Evolutionary conservation across 2,113 vertebrate species (phyloP), one percentile per base, ranked within the genome.

Genomic region (Scopus umbretta): DNA sequence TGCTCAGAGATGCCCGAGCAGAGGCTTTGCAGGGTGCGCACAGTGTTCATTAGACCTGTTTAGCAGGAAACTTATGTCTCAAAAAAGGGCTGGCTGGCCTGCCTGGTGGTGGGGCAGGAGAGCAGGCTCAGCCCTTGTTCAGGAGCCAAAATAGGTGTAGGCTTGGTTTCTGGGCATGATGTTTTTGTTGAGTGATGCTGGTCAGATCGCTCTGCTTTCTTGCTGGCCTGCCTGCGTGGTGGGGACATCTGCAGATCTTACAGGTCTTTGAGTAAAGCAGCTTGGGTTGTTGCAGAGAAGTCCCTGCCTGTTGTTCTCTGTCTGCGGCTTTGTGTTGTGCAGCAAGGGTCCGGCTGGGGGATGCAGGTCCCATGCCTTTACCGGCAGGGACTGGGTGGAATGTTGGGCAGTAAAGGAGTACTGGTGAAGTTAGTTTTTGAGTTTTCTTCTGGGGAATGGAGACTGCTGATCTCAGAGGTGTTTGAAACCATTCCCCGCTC

Each of bases 361-460:
- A 38, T 1, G 1, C 0, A 1, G 43, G 22, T 29, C 53, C 6
- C 10, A 6, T 0, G 1, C 36, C n/a, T 42, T 78, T 74, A 25
- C 6, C 55, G 55, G 30, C 50, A 53, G 52, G 50, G 23, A 6
- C n/a, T 32, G 49, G 14, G 19, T 45, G 47, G 42, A 26, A 26
- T 74, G 22, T 2, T 12, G 47, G 32, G 78, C 32, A 20, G 36
- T 53, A 85, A 22, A 17, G 16, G 38, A 53, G 25, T 4, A 3
- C 26, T 55, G 40, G 17, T 59, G 23, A 43, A 59, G 17, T 14
- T 65, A 26, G 45, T 25, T 52, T 52, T 56, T 74, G n/a, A n/a
- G 16, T 68, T 88, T 61, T 62, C 19, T 49, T 70, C 50, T 47
- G 53, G n/a, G 25, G 17, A 56, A 9, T 13, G 25, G 22, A 66